Base-by-base conservation (phyloP, 2,113 vertebrate species). In the Sitta europaea region DNA sequence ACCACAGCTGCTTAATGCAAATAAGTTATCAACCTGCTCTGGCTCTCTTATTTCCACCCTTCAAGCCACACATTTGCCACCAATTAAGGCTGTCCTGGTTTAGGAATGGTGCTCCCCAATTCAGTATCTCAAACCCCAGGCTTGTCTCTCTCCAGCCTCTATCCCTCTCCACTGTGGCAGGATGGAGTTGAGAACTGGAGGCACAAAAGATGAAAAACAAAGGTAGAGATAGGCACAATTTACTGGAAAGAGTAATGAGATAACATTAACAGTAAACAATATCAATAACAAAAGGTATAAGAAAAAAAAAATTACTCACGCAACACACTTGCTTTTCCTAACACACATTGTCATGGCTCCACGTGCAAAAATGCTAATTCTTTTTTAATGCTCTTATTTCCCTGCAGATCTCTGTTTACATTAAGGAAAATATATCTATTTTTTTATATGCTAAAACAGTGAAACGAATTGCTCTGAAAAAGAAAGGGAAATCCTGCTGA, bases 361-460 rank as follows among this genome's bases (percentile, higher is more conserved):
- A 86, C 40, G 88, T n/a, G 77, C 53, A 61, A 80, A 96, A 97
- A 97, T 36, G 77, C 53, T 95, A 96, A 87, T 97, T 94, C 79
- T 96, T 97, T 96, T 95, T 97, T 97, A 97, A 96, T 3, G 24
- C 71, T 93, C 83, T 95, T 96, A 97, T 97, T 97, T 97, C 94
- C 96, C 95, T 97, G 83, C 54, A 97, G 95, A 97, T 97, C 92
- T 96, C 96, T 98, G 95, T 98, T 98, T 98, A 98, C 95, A 97
- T 31, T 96, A 92, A 93, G 94, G 87, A 96, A 98, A 97, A 95
- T 25, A 45, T 68, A 79, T 96, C 57, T 88, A 12, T 50, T 66
- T 93, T 94, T 96, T 93, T 47, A 87, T 90, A 88, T 48, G 63
- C 87, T 96, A 91, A 98, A 98, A 96, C 83, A 95, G 85, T 91